Conservation (phyloP, 30 jellyfish, hydroid and myxozoan genomes). For the Pseudorhiza aurosa region DNA sequence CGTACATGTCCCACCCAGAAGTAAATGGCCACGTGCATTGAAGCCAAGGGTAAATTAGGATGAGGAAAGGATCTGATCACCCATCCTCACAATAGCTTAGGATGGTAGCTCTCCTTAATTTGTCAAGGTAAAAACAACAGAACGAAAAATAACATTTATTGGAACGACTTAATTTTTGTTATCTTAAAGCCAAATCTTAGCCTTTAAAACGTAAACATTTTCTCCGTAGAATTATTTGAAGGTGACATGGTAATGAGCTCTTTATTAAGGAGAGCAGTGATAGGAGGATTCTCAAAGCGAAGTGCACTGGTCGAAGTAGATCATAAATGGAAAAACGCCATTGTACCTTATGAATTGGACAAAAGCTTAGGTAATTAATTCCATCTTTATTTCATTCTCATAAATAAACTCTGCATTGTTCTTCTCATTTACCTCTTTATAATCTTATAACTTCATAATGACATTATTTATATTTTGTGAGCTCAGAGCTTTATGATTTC, state of each 20-base stretch:
- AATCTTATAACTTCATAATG: too few relatives aligned
- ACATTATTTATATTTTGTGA: too few relatives aligned
- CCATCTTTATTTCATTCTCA: not conserved
- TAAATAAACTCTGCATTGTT: not conserved
- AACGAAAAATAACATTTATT: too few relatives aligned
- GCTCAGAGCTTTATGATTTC: not conserved
- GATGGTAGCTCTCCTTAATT: too few relatives aligned
- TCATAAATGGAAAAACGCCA: conserved; percentile 82
- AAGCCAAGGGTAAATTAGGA: too few relatives aligned
- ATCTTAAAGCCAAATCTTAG: not conserved
- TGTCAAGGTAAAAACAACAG: too few relatives aligned
- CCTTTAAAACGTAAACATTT: too few relatives aligned
- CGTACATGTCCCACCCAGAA: too few relatives aligned
- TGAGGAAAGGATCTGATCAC: too few relatives aligned
- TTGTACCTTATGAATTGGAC: conserved; percentile 79
- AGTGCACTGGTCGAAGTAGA: conserved; percentile 76
- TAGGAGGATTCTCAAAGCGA: conserved; percentile 64
- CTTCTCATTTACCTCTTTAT: not conserved
- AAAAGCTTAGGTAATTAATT: conserved; percentile 43
- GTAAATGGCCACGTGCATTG: too few relatives aligned
- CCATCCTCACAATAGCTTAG: too few relatives aligned
- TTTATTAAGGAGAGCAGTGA: conserved; percentile 67
- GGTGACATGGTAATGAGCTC: conserved; percentile 97
- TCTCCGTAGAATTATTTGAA: conserved; percentile 79
- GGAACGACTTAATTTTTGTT: not conserved